Base-by-base conservation (phyloP, 2,113 vertebrate genomes). In the Dryoscopus gambensis region DNA sequence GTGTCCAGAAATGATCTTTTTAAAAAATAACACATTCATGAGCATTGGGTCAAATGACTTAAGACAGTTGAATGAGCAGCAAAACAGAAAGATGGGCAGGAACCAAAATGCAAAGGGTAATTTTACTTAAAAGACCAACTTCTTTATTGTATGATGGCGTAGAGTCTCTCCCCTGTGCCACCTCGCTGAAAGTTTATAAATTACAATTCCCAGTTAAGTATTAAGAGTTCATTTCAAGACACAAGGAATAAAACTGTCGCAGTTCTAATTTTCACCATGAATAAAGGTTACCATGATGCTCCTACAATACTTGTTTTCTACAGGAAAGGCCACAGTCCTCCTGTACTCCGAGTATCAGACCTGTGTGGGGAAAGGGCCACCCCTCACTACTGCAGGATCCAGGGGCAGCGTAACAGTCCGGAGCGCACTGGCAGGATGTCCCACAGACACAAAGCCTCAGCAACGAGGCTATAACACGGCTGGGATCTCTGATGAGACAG, bases 401-500 rank as follows among this genome's bases (percentile, higher is more conserved):
- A 3, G 65, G 83, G 33, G 78, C 83, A 84, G 84, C 8, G 0
- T 25, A 69, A 78, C 59, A 87, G 91, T 87, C 89, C 0, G 13
- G 90, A 86, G 90, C 0, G 12, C 65, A 10, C 78, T 42, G 95
- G 37, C 33, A 20, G 84, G 81, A 33, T 30, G 39, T 92, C 62
- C 57, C 50, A 52, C 33, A 52, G 70, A 80, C 69, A 69, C 62
- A 40, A 80, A 1, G 75, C 86, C 73, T 86, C 68, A 80, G 92
- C 84, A 50, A 88, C 0, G 33, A 63, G 83, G 91, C 95, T 98
- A 98, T 71, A 97, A 92, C 70, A 97, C 49, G 0, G 97, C 97
- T 40, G 96, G 98, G 91, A 98, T 98, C 97, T 96, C 98, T 93
- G 95, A 98, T 7, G 93, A 98, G 63, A 96, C 98, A 3, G 97